Base-by-base conservation (phyloP, 2,797 vertebrate genomes). In the Pseudochaenichthys georgianus region DNA sequence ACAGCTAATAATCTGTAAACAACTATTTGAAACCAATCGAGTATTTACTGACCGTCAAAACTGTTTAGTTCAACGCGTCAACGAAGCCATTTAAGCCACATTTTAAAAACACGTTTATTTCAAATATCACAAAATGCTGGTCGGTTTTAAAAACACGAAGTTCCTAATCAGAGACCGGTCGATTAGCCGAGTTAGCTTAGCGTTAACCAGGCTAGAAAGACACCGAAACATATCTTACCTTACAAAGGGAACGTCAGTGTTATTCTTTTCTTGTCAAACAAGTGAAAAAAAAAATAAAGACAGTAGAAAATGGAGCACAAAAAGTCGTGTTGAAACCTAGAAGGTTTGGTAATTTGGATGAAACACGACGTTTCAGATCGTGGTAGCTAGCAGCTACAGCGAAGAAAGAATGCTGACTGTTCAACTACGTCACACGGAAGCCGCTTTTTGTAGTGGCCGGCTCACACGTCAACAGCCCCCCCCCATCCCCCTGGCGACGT, bases 191-290 rank as follows among this genome's bases (percentile, higher is more conserved):
- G 19, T 13, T 64, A 70, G 73, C 70, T 68, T 21, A 55, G 42
- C 53, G 63, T 59, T 82, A 85, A 77, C 84, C 47, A 8, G 17
- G 11, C 21, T 28, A 43, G 38, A 21, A 57, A 77, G 61, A 19
- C 46, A 71, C 23, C 12, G 28, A 73, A 13, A 71, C 13, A 38
- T n/a, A 38, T 4, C 86, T 85, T 82, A 94, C 93, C 92, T 91
- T 82, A 88, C 85, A 46, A 89, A 92, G 78, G 70, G 82, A 31
- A 71, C 90, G 90, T 90, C 93, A 94, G 89, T 72, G 19, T 83
- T 51, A 31, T 21, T 17, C 31, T 54, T 77, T 72, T 83, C 6
- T 72, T 28, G 62, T 64, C 51, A 11, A 62, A 82, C 46, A 60
- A 23, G 7, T 68, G 45, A 59, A 21, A 38, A 74, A 79, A 82